Base-by-base conservation (phyloP, 30 jellyfish, hydroid and myxozoan genomes). In the Pseudorhiza aurosa region DNA sequence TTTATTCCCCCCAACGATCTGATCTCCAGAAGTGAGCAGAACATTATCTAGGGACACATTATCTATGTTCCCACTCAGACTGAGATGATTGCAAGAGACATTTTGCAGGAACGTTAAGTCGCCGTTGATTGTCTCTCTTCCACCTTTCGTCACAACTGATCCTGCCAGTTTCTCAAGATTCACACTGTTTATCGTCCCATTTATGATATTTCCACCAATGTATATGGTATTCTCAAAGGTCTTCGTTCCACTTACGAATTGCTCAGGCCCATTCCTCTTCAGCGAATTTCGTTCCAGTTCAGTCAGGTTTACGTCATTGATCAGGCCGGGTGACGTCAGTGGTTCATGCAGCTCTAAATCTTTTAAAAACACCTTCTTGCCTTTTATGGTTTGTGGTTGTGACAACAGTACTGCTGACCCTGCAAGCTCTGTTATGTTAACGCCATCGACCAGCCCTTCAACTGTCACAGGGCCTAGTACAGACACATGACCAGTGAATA, bases 381-480 rank as follows among this genome's bases (percentile, higher is more conserved):
- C 97, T 25, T 36, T 57, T 12, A 89, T 77, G 15, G 39, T 40
- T 71, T 89, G 97, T 32, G 83, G 69, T 56, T 68, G 75, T 0
- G 96, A 82, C 12, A 83, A 35, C 2, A 80, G 44, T 45, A 92
- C 96, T 24, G 88, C 59, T 28, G 79, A 62, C 10, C 72, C 46
- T 32, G 44, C 85, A 30, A 92, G 93, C 8, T 85, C 88, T 22
- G 84, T 69, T 6, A 92, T 42, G 59, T 92, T 74, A 22, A 92
- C 74, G 17, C 96, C 96, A 56, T 92, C 88, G 25, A 92, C 71
- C 42, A 79, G 56, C 14, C 83, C 87, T 15, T 82, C 95, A 27
- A 92, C 96, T 6, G 89, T 85, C 8, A 92, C 28, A 18, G 81
- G 67, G 17, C 85, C 88, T 7, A 29, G 18, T 89, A 81, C 58